Evolutionary conservation across 2,888 invertebrate species (phyloP).

Genomic region (Trichacis sp.): DNA sequence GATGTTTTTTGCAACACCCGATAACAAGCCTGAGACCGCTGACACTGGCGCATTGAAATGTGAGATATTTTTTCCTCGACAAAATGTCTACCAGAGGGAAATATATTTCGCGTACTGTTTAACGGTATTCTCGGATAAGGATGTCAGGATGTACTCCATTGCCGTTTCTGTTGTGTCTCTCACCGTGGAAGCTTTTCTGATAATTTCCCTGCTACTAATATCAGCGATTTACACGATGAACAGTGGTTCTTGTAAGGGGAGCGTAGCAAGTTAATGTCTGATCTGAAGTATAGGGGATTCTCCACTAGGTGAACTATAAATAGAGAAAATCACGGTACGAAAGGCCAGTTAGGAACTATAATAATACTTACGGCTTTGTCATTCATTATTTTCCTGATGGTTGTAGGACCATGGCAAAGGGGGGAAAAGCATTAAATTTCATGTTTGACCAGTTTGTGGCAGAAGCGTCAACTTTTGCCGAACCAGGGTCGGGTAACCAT

Average conservation of each 20-base stretch:
- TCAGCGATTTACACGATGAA: constrained; percentile 42
- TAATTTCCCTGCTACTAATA: constrained; percentile 50
- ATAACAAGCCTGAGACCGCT: not conserved
- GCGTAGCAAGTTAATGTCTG: constrained; percentile 37
- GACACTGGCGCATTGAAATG: too few relatives aligned
- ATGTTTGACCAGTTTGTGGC: constrained; percentile 33
- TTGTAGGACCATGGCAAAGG: constrained; percentile 17
- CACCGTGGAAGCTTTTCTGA: constrained; percentile 43
- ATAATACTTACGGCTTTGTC: constrained; percentile 43
- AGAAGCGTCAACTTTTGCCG: too few relatives aligned
- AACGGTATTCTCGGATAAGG: not conserved
- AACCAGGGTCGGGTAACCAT: constrained; percentile 46
- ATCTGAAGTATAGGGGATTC: too few relatives aligned
- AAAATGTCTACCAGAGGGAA: constrained; percentile 18
- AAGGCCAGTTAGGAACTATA: constrained; percentile 47
- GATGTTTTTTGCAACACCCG: not conserved
- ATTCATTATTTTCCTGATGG: constrained; percentile 33
- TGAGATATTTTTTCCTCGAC: not conserved
- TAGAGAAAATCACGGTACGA: constrained; percentile 53
- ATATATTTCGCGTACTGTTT: constrained; percentile 18
- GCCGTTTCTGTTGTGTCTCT: constrained; percentile 32
- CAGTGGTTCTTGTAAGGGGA: constrained; percentile 44
- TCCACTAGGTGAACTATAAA: constrained; percentile 33
- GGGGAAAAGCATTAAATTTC: constrained; percentile 49
- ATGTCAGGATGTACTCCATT: constrained; percentile 7